A percentile compares a stretch with the other conserved stretches of the same genome.
Evolutionary conservation across 2,797 vertebrate genomes (phyloP).

Genomic region (Rhinichthys osculus): DNA sequence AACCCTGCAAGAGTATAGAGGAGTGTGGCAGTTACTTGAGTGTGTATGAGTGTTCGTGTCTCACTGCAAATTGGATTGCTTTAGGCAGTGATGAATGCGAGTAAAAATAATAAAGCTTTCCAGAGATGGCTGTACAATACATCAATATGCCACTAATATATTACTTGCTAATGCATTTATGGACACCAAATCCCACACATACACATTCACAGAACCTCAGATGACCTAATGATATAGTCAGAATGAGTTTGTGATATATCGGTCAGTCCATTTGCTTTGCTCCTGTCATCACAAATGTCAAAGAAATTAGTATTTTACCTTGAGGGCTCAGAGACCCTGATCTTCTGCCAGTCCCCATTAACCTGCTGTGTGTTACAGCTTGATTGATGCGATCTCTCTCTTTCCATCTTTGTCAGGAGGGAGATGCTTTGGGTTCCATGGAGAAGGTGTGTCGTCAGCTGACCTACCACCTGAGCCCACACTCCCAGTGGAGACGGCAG

Average conservation of each 20-base stretch:
- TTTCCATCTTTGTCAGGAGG: constrained; percentile 80
- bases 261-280: constrained; percentile 22
- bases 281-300: constrained; percentile 41
- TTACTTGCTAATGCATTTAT: constrained; percentile 16
- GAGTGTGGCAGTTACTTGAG: constrained; percentile 12
- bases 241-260: constrained; percentile 10
- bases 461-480: constrained; percentile 97
- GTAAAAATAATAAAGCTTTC: constrained; percentile 23
- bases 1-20: background rate
- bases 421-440: constrained; percentile 90
- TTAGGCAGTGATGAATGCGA: background rate
- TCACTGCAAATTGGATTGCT: constrained; percentile 26
- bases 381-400: constrained; percentile 9
- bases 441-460: constrained; percentile 98
- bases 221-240: constrained; percentile 11
- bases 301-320: constrained; percentile 29
- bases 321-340: background rate
- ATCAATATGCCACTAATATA: constrained; percentile 9
- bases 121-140: constrained; percentile 16
- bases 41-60: background rate
- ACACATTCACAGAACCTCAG: constrained; percentile 12
- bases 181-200: constrained; percentile 28
- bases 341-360: constrained; percentile 40
- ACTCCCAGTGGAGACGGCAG: constrained; percentile 93
- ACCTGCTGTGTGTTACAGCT: constrained; percentile 25